Base-by-base conservation (phyloP, 2,113 vertebrate genomes). In the Lagopus muta region DNA sequence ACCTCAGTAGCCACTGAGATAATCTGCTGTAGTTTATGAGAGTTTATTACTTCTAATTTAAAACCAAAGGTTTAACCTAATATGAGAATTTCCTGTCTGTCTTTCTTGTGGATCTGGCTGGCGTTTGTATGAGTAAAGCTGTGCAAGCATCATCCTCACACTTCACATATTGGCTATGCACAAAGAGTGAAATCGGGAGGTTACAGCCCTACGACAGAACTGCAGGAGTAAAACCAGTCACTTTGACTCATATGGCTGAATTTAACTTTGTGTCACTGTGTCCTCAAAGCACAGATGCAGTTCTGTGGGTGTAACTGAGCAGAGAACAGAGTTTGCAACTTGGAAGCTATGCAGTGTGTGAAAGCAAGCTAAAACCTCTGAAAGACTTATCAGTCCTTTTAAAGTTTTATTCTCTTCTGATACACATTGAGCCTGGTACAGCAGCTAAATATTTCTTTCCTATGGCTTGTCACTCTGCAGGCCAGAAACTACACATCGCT, bases 291-390 rank as follows among this genome's bases (percentile, higher is more conserved):
- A 36, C 84, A 86, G 79, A 82, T 86, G 87, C 52, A 80, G 20
- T 77, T 93, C 71, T 81, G 71, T 82, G 78, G 78, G 43, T 86
- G 80, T 82, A 78, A 83, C n/a, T 86, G 69, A 71, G 76, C 65
- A 82, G 60, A 42, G 42, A 96, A 76, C 69, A 89, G 64, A 88
- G 52, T 62, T 82, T 76, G 38, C 50, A 74, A 83, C 82, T 94
- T 96, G 94, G 79, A 90, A 93, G 76, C 52, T 75, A 42, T 36
- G 57, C 42, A 67, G 52, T 11, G 55, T 90, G 79, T 84, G 85
- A 95, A 95, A 97, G 80, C 50, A 80, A 93, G 45, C 85, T 67
- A 34, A 71, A 88, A 50, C 67, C 89, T 52, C 57, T 70, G 64
- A 71, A 57, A 80, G 50, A 70, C 42, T 89, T 86, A 77, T 1